Evolutionary conservation across 2,888 invertebrate species (phyloP).

Genomic region (Anticlea derivata): DNA sequence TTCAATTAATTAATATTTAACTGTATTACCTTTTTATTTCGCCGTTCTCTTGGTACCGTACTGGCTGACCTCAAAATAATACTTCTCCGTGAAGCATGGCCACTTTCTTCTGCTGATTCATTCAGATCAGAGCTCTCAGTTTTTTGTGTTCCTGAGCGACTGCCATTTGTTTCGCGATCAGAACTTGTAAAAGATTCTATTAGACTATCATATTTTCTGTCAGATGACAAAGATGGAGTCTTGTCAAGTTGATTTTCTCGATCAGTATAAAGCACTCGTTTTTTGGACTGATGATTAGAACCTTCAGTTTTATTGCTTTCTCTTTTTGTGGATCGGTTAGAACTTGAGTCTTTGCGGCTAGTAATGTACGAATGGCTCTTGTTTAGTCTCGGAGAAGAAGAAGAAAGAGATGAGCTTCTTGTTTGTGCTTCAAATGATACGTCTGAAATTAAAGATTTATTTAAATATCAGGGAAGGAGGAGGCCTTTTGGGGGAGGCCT

Average conservation of each 20-base stretch:
- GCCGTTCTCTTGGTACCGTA: not conserved
- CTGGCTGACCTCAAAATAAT: not conserved
- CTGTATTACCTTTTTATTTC: constrained; percentile 12
- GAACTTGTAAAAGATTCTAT: no score
- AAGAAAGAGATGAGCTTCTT: not conserved
- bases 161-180: not conserved
- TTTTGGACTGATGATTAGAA: not conserved
- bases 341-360: not conserved
- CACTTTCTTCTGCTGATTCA: no score
- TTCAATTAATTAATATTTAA: no score
- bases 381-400: not conserved
- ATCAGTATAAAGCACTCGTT: not conserved
- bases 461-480: no score
- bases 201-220: no score
- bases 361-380: not conserved
- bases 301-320: not conserved
- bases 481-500: no score
- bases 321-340: not conserved
- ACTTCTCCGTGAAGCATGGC: not conserved
- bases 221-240: no score
- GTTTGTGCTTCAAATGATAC: not conserved
- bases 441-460: constrained; percentile 17
- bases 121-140: not conserved
- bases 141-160: not conserved
- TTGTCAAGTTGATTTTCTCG: not conserved